Conservation (phyloP, 2,113 vertebrate genomes). For the Mixornis gularis region DNA sequence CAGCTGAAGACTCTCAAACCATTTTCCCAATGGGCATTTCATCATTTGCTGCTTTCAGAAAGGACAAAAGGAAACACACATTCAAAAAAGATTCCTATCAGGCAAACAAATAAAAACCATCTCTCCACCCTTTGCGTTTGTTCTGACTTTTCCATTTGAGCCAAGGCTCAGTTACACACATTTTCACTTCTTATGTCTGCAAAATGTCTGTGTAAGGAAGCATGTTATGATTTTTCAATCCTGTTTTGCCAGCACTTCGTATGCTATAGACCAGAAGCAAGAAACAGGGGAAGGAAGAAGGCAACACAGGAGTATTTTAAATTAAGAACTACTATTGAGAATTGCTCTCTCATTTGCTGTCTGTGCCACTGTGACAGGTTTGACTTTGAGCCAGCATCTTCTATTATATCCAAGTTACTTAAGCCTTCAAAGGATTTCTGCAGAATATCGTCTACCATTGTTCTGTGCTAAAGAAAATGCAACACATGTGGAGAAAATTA, state of each 20-base stretch:
- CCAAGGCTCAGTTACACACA: background rate
- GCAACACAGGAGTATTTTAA: conserved; percentile 15
- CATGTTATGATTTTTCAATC: background rate
- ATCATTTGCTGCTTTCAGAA: background rate
- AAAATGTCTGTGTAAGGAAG: background rate
- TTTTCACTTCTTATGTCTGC: background rate
- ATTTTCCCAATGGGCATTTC: background rate
- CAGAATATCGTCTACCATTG: conserved; percentile 16
- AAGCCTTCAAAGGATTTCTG: conserved; percentile 46
- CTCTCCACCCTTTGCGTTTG: background rate
- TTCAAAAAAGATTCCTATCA: background rate
- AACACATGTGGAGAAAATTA: conserved; percentile 58
- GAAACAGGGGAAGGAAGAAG: background rate
- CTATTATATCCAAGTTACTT: conserved; percentile 62
- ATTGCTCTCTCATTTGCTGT: conserved; percentile 15
- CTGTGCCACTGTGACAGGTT: conserved; percentile 40
- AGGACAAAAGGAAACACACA: background rate
- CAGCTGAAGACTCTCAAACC: background rate
- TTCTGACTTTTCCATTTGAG: background rate
- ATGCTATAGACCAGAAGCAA: background rate
- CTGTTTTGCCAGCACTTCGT: background rate
- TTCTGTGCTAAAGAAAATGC: conserved; percentile 43
- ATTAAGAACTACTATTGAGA: background rate
- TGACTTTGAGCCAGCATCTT: conserved; percentile 56
- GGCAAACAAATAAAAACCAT: background rate